Base-by-base conservation (phyloP, 2,888 invertebrate genomes). In the Drosophila neonasuta region DNA sequence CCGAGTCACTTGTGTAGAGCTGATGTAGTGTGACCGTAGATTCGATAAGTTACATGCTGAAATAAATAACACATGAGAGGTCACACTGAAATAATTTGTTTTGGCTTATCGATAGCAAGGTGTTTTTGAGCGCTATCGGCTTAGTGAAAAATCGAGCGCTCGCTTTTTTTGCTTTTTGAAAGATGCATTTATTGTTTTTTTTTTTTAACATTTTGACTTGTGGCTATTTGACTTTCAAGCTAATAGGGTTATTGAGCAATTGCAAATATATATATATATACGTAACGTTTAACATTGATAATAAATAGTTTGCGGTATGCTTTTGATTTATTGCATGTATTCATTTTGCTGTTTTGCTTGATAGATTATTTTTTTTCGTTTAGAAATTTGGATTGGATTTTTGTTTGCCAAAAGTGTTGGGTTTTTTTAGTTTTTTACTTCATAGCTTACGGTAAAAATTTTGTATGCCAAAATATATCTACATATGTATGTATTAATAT, bases 381-480 rank as follows among this genome's bases (percentile, higher is more conserved):
- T 29, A 41, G 44, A 15, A 8, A 41, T 41, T 8, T 15, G 15
- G 36, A n/a, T 36, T 74, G 59, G 29, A 62, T 63, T 73, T 67
- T 73, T 39, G 45, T 3, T 64, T 39, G 70, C 76, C 76, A 67
- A 76, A 76, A 71, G 46, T 50, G 62, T 64, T 57, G 30, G 39
- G 56, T 52, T 34, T 57, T 61, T 42, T 36, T 5, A 11, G 8
- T 41, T 41, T 41, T 13, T 32, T 41, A 13, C 39, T 68, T 61
- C 62, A 57, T 64, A 36, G 62, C 62, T 72, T 67, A 72, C 61
- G 70, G 72, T 86, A 83, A 69, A 87, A 84, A 82, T 87, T 82
- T 86, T 71, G 84, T 87, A 86, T 87, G 84, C 84, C 84, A 84
- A 84, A 84, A 84, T 87, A 84, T 87, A 87, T 70, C 83, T 68